phyloP scores from a whole-genome alignment of 2,888 invertebrate genomes.

The Tipula lateralis region DNA sequence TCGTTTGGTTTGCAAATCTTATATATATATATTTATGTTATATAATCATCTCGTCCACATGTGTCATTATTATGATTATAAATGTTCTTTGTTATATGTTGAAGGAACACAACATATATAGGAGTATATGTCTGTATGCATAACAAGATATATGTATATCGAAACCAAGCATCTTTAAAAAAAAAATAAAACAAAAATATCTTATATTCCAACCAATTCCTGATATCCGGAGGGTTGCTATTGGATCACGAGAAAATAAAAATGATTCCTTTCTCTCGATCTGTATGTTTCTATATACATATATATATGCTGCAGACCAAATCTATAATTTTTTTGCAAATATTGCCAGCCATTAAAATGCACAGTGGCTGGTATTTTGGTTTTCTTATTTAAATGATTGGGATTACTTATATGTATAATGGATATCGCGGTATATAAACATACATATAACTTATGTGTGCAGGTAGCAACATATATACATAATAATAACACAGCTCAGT shows the following conservation, averaged over 20 bases:
- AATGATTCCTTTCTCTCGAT: constrained; percentile 11
- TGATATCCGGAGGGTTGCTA: constrained; percentile 34
- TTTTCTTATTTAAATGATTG: not conserved
- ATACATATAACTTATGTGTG: not conserved
- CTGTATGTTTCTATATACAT: not conserved
- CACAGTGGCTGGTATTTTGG: not conserved
- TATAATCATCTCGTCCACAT: constrained; percentile 25
- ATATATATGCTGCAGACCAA: not conserved
- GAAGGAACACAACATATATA: not conserved
- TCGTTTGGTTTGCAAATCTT: not conserved
- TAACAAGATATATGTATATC: not conserved
- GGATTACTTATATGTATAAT: not conserved
- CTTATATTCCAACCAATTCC: constrained; percentile 33
- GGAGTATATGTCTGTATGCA: not conserved
- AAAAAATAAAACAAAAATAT: not conserved
- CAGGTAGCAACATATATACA: too few relatives aligned
- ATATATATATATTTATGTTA: not conserved
- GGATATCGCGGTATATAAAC: too few relatives aligned
- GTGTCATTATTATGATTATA: constrained; percentile 27
- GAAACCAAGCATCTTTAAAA: not conserved
- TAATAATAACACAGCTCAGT: constrained; percentile 7
- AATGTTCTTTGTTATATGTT: not conserved
- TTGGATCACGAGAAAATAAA: constrained; percentile 32
- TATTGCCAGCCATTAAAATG: not conserved
- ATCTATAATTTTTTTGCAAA: constrained; percentile 15